Conservation (phyloP, 2,113 vertebrate genomes). For the Gobiocypris rarus region DNA sequence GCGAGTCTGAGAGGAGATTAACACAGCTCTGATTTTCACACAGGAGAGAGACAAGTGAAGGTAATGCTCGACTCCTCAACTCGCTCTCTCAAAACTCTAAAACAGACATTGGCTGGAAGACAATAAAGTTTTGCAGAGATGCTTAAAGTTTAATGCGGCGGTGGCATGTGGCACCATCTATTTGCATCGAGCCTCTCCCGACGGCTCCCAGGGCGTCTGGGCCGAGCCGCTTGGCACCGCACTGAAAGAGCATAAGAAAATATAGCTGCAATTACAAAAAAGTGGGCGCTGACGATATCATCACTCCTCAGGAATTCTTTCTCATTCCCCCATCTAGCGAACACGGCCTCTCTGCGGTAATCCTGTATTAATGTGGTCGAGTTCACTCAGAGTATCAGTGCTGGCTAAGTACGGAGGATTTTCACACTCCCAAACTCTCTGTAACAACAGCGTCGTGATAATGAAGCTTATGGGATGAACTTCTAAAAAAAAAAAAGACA, state of each 20-base stretch:
- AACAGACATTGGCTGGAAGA: slow-evolving; percentile 26
- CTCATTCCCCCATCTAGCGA: slow-evolving; percentile 83
- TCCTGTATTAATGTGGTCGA: slow-evolving; percentile 85
- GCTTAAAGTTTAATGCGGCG: slow-evolving; percentile 63
- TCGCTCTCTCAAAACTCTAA: neutral
- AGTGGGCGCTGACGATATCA: slow-evolving; percentile 76
- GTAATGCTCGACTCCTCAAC: slow-evolving; percentile 1
- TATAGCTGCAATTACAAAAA: slow-evolving; percentile 83
- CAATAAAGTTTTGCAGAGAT: slow-evolving; percentile 55
- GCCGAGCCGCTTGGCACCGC: slow-evolving; percentile 60
- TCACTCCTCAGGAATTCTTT: slow-evolving; percentile 77
- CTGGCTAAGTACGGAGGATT: slow-evolving; percentile 88
- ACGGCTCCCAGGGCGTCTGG: slow-evolving; percentile 56
- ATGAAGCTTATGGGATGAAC: slow-evolving; percentile 80
- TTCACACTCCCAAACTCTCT: slow-evolving; percentile 87
- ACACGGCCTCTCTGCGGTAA: slow-evolving; percentile 77
- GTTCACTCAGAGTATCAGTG: slow-evolving; percentile 92
- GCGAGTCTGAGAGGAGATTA: slow-evolving; percentile 29
- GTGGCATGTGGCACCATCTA: slow-evolving; percentile 51
- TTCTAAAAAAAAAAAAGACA: slow-evolving; percentile 33
- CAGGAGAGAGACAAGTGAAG: slow-evolving; percentile 13
- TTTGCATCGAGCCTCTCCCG: slow-evolving; percentile 62
- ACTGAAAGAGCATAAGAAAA: slow-evolving; percentile 66
- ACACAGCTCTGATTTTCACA: neutral
- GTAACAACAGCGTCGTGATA: slow-evolving; percentile 79